These are phyloP conservation scores for Charadrius vociferus DNA, from an alignment of 2,113 vertebrate species.

Conservation along the genomic window DNA sequence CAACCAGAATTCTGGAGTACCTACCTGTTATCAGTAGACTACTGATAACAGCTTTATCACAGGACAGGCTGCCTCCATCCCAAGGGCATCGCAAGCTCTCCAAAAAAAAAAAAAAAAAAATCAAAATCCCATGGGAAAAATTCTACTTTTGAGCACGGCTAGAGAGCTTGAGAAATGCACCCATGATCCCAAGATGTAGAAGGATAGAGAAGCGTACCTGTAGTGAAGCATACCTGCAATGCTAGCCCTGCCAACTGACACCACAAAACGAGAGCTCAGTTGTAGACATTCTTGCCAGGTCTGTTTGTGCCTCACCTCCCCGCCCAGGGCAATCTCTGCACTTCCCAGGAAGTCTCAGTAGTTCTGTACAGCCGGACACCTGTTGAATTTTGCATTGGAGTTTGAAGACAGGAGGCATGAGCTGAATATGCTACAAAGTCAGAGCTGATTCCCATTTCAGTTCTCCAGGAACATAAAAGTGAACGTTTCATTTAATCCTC, in stretches of 20 bases:
- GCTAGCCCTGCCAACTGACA: not conserved
- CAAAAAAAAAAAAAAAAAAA: not conserved
- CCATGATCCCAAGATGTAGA: rapidly evolving
- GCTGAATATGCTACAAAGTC: not conserved
- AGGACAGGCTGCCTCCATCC: not conserved
- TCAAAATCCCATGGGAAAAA: rapidly evolving
- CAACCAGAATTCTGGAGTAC: not conserved
- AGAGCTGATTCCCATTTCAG: not conserved
- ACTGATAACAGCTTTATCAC: no score
- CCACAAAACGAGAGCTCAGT: rapidly evolving
- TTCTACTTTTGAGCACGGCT: not conserved
- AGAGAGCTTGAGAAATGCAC: rapidly evolving
- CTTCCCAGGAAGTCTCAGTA: not conserved
- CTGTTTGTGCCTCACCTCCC: not conserved
- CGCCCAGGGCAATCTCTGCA: not conserved
- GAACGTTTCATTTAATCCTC: not conserved
- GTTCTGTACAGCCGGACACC: not conserved
- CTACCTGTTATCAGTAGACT: no score
- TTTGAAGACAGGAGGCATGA: not conserved
- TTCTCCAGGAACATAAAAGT: not conserved
- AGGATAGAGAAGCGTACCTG: not conserved
- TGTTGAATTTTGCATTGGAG: not conserved
- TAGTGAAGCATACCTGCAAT: not conserved
- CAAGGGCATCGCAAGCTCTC: not conserved
- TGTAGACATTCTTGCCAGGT: not conserved